phyloP scores from a whole-genome alignment of 1,140 invertebrate species.

The Meloidogyne chitwoodi region DNA sequence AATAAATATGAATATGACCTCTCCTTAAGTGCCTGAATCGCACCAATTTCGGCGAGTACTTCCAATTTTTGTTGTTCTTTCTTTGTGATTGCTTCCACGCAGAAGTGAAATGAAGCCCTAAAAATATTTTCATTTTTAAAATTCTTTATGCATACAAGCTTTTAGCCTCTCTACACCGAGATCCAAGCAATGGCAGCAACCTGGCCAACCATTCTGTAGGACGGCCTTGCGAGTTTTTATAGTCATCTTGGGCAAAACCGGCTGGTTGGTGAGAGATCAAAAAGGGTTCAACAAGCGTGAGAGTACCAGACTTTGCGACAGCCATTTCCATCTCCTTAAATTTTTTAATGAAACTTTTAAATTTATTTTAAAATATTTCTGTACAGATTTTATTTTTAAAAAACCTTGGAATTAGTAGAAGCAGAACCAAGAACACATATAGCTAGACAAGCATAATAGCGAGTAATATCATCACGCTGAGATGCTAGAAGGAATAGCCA shows the following conservation, averaged over 20 bases:
- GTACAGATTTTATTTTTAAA: background rate
- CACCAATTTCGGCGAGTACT: slow-evolving; percentile 75
- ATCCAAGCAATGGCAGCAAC: slow-evolving; percentile 87
- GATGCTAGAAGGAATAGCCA: slow-evolving; percentile 97
- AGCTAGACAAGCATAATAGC: slow-evolving; percentile 88
- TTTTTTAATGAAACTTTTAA: too few species aligned
- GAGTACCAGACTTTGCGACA: slow-evolving; percentile 85
- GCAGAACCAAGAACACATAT: slow-evolving; percentile 85
- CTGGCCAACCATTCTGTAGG: slow-evolving; percentile 81
- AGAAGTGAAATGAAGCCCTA: slow-evolving; percentile 93
- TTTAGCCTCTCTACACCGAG: slow-evolving; percentile 84
- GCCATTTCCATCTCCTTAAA: slow-evolving; percentile 82
- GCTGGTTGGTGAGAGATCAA: slow-evolving; percentile 85
- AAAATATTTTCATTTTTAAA: background rate
- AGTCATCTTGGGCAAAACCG: slow-evolving; percentile 81
- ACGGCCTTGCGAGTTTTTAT: slow-evolving; percentile 88
- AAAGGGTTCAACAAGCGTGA: slow-evolving; percentile 92
- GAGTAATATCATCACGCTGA: slow-evolving; percentile 75
- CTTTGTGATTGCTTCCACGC: slow-evolving; percentile 97
- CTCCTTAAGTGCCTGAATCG: slow-evolving; percentile 87
- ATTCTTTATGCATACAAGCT: slow-evolving; percentile 67
- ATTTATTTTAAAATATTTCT: too few species aligned
- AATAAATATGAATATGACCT: slow-evolving; percentile 51
- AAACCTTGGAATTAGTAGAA: slow-evolving; percentile 69
- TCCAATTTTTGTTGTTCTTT: slow-evolving; percentile 88